These are phyloP conservation scores for Autographa gamma DNA, from an alignment of 2,888 invertebrate genomes.

Conservation along the genomic window DNA sequence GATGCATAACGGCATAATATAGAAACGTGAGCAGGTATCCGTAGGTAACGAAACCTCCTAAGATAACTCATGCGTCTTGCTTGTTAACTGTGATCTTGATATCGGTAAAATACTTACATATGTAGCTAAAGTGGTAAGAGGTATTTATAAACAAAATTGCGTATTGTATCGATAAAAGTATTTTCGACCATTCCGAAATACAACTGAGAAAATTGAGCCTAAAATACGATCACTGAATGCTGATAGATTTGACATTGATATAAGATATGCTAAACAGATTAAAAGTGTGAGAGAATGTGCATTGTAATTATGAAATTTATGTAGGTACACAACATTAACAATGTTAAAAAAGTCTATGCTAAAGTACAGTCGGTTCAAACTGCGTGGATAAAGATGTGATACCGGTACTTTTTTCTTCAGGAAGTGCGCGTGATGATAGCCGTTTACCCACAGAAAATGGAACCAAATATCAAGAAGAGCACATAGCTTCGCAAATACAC, in stretches of 20 bases:
- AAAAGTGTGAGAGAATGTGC: too few relatives aligned
- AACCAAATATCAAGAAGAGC: background rate
- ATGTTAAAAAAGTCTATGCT: too few relatives aligned
- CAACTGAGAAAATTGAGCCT: too few relatives aligned
- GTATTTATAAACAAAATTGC: background rate
- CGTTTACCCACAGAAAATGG: background rate
- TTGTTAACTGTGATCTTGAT: slow-evolving; percentile 59
- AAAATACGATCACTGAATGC: too few relatives aligned
- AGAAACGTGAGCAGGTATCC: slow-evolving; percentile 27
- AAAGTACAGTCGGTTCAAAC: background rate
- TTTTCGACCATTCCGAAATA: too few relatives aligned
- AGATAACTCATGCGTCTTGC: slow-evolving; percentile 31
- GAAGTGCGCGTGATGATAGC: background rate
- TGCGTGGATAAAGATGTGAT: background rate
- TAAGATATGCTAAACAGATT: too few relatives aligned
- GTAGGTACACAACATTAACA: too few relatives aligned
- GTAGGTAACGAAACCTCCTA: slow-evolving; percentile 20
- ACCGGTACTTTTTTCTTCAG: background rate
- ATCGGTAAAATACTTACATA: slow-evolving; percentile 61
- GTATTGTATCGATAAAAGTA: too few relatives aligned
- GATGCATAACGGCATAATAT: slow-evolving; percentile 23
- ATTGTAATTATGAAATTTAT: too few relatives aligned
- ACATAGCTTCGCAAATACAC: slow-evolving; percentile 7
- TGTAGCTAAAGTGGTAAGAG: background rate
- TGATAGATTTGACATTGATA: too few relatives aligned